Evolutionary conservation across 2,888 invertebrate genomes (phyloP).

Genomic region (Andricus curvator): DNA sequence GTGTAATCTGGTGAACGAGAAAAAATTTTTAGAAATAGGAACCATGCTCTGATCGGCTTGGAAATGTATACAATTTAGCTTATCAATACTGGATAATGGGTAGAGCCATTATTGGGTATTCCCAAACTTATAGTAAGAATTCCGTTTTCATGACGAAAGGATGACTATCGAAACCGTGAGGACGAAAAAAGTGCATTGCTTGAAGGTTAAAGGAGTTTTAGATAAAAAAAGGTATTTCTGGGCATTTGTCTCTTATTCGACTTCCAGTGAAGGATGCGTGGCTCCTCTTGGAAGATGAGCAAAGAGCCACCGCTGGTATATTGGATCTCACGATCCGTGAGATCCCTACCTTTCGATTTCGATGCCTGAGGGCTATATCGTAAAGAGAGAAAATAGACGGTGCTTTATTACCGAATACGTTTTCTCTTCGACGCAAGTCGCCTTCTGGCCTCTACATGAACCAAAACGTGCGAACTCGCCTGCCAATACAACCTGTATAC

Average conservation of each 20-base stretch:
- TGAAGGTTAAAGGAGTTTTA: no score
- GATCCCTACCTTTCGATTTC: constrained; percentile 54
- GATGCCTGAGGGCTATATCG: constrained; percentile 49
- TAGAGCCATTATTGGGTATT: no score
- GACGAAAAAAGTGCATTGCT: background rate
- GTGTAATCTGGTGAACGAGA: no score
- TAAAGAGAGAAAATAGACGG: constrained; percentile 51
- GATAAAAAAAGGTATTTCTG: background rate
- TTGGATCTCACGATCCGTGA: constrained; percentile 56
- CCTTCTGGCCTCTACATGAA: constrained; percentile 19
- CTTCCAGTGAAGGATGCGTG: constrained; percentile 26
- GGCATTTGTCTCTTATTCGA: background rate
- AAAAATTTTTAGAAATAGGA: no score
- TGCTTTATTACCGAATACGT: constrained; percentile 54
- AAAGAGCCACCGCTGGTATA: constrained; percentile 45
- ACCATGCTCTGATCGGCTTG: no score
- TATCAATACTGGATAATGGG: no score
- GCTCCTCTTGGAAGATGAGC: constrained; percentile 11
- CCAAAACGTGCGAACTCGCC: constrained; percentile 18
- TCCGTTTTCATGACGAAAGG: background rate
- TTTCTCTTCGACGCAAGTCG: constrained; percentile 53
- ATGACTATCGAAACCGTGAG: background rate
- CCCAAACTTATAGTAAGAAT: background rate
- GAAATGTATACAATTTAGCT: no score
- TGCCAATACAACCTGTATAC: constrained; percentile 17